Evolutionary conservation across 1,140 invertebrate species (phyloP).

Genomic region (Linepithema humile): DNA sequence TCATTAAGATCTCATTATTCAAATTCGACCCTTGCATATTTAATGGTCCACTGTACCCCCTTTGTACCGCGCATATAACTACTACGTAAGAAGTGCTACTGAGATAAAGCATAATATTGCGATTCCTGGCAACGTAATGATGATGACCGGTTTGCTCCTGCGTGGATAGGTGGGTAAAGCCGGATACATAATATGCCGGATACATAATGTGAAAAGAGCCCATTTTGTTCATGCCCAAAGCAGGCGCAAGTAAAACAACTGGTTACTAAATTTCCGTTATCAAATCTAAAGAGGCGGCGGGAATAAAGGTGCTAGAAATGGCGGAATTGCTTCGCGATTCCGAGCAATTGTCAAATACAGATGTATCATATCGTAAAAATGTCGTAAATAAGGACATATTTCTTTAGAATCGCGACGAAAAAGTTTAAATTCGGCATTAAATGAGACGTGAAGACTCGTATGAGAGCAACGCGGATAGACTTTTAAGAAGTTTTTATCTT

Average conservation of each 20-base stretch:
- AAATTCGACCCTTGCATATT: conserved; percentile 83
- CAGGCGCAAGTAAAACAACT: conserved; percentile 68
- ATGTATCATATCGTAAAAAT: neutral
- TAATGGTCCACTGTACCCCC: conserved; percentile 74
- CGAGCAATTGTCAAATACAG: neutral
- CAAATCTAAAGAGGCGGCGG: conserved; percentile 57
- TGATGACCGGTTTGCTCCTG: conserved; percentile 83
- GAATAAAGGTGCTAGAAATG: neutral
- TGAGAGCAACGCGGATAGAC: neutral
- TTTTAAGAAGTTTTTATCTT: conserved; percentile 14
- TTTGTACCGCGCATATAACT: conserved; percentile 74
- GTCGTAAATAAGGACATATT: neutral
- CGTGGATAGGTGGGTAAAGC: conserved; percentile 73
- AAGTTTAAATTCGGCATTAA: neutral
- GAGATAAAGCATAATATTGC: conserved; percentile 84
- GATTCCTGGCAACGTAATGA: conserved; percentile 84
- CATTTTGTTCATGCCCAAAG: conserved; percentile 77
- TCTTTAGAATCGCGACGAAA: neutral
- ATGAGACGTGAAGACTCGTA: neutral
- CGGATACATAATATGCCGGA: conserved; percentile 77
- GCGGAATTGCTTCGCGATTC: neutral
- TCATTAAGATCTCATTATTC: conserved; percentile 84
- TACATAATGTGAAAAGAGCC: conserved; percentile 81
- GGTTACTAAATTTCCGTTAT: conserved; percentile 70
- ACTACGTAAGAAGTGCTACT: conserved; percentile 75